Conservation (phyloP, 2,888 invertebrate species). For the Clunio marinus region DNA sequence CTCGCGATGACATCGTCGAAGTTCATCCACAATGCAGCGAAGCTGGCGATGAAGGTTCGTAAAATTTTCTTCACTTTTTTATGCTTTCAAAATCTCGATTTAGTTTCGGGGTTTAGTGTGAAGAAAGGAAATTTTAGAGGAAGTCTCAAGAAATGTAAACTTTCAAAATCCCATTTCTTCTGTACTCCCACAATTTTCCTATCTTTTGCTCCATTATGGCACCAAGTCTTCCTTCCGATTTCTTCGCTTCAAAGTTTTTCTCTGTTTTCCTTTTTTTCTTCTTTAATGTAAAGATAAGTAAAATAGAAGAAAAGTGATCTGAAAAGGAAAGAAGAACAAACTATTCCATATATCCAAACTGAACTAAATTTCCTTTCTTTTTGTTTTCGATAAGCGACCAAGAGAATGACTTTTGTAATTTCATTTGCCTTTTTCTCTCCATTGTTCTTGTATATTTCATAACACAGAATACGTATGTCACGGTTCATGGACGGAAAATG, state of each 20-base stretch:
- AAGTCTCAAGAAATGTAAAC: background rate
- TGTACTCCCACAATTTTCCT: background rate
- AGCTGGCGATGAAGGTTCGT: conserved; percentile 50
- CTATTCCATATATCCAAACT: no score
- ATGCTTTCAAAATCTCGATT: background rate
- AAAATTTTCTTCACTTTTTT: conserved; percentile 18
- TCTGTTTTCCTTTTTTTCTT: background rate
- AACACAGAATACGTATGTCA: conserved; percentile 80
- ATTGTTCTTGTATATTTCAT: conserved; percentile 21
- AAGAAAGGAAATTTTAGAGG: conserved; percentile 4
- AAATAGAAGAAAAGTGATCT: background rate
- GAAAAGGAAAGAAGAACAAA: no score
- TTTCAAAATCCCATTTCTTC: background rate
- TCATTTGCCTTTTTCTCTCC: conserved; percentile 4
- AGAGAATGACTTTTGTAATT: conserved; percentile 18
- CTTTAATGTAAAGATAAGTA: no score
- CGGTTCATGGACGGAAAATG: conserved; percentile 84
- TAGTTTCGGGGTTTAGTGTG: background rate
- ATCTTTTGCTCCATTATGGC: conserved; percentile 11
- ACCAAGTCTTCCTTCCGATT: conserved; percentile 17
- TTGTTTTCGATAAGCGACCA: no score
- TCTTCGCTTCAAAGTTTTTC: conserved; percentile 4
- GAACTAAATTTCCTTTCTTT: no score
- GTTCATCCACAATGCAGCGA: conserved; percentile 51
- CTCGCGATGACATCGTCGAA: conserved; percentile 49